Percentiles rank a stretch among this genome's conserved stretches.
Conservation (phyloP, 2,888 invertebrate species). For the Stenchaetothrips biformis region DNA sequence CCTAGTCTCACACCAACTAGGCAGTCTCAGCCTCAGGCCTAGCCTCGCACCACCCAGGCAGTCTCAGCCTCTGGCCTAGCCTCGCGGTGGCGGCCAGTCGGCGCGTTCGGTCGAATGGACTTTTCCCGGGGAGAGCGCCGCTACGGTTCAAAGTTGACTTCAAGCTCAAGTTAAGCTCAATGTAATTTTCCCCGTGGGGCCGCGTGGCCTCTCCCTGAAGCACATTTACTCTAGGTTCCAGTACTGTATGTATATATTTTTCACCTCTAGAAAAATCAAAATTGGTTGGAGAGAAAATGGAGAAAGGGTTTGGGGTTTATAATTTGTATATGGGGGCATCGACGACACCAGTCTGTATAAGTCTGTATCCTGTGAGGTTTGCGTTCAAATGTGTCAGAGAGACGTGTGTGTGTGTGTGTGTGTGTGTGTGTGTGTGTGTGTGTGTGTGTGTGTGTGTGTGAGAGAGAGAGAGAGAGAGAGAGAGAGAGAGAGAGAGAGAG, state of each 20-base stretch:
- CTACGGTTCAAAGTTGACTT: no score
- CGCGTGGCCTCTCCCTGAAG: neutral
- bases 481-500: neutral
- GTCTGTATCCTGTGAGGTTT: constrained; percentile 1
- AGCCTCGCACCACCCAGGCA: no score
- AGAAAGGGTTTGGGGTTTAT: neutral
- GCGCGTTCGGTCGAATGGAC: neutral
- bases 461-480: neutral
- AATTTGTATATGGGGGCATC: neutral
- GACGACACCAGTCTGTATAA: constrained; percentile 21
- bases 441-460: neutral
- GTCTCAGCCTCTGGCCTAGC: neutral
- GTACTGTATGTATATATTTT: constrained; percentile 19
- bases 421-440: neutral
- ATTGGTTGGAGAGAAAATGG: neutral
- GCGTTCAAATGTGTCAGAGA: no score
- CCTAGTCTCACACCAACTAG: no score
- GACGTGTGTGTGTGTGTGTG: neutral
- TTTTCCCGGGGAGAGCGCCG: neutral
- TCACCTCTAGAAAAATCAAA: constrained; percentile 4
- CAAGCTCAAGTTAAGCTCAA: constrained; percentile 12
- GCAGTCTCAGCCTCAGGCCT: no score
- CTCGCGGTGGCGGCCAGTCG: neutral
- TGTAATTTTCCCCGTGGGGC: neutral
- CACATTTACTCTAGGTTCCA: neutral